Base-by-base conservation (phyloP, 2,888 invertebrate genomes). In the Cryptosula pallasiana region DNA sequence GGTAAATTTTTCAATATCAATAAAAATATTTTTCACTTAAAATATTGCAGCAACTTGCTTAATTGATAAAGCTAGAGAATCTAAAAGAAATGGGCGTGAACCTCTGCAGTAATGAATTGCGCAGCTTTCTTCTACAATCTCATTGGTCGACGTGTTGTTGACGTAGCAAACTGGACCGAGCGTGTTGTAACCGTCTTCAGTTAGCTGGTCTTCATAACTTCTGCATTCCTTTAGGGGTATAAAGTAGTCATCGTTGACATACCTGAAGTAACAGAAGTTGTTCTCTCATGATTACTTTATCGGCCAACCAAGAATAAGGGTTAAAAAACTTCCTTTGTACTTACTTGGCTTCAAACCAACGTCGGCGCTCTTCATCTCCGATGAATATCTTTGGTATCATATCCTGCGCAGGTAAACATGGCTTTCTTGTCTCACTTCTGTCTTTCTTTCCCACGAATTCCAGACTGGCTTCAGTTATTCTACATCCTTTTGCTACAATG, bases 391-490 rank as follows among this genome's bases (percentile, higher is more conserved):
- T 27, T 9, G 63, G 63, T 25, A 63, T 63, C 20, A 27, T 32
- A 13, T 25, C 25, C 63, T 63, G 63, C 2, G 63, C 63, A 27
- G 63, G 32, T 63, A 63, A 16, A 32, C 63, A 63, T 3, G 63
- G 63, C 63, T 63, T 63, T 32, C 63, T 63, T 27, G 63, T 63
- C 27, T 63, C 63, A 27, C 32, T 63, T 13, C 63, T 20, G 32
- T 63, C 63, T 63, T 34, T 63, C 34, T 63, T 63, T 2, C 63
- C 63, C 20, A 63, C 63, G 32, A 29, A 63, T n/a, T 63, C 63
- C 32, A 63, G 34, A 63, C 63, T 63, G 25, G 9, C 63, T n/a
- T 63, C 63, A 5, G 63, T 63, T 27, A 63, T 5, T 32, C 63
- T 27, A 32, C 63, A 63, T 32, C 63, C 13, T 9, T 25, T 63